A percentile compares a stretch with the other conserved stretches of the same genome.
phyloP scores from a whole-genome alignment of 2,797 vertebrate genomes.

The Onychomys arenicola region DNA sequence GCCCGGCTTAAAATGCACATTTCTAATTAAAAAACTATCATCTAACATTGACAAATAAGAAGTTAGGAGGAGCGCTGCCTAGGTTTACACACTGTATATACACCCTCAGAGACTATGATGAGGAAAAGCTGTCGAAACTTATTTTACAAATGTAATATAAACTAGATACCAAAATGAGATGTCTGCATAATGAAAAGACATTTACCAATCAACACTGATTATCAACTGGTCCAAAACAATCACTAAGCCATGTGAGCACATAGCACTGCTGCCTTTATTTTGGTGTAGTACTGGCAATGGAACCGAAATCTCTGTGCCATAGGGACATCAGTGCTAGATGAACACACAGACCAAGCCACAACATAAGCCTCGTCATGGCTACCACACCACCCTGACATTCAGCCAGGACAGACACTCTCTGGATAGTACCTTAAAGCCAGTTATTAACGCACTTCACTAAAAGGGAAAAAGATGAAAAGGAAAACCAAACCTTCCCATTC shows the following conservation, averaged over 20 bases:
- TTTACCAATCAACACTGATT: background rate
- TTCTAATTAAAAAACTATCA: constrained; percentile 18
- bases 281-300: background rate
- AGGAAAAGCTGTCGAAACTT: constrained; percentile 18
- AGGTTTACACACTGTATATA: background rate
- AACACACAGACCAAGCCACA: background rate
- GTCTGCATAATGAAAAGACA: constrained; percentile 6
- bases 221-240: constrained; percentile 1
- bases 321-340: background rate
- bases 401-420: background rate
- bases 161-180: constrained; percentile 40
- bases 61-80: background rate
- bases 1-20: background rate
- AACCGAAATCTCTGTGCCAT: background rate
- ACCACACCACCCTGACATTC: background rate
- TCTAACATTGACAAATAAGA: background rate
- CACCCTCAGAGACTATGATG: background rate
- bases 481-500: background rate
- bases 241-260: background rate
- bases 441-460: background rate
- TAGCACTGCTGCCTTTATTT: background rate
- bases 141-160: background rate
- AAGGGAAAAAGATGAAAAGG: constrained; percentile 18
- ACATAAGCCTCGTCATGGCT: background rate
- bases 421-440: background rate